These are phyloP conservation scores for Pogonomyrmex barbatus DNA, from an alignment of 1,140 invertebrate genomes.

Conservation along the genomic window DNA sequence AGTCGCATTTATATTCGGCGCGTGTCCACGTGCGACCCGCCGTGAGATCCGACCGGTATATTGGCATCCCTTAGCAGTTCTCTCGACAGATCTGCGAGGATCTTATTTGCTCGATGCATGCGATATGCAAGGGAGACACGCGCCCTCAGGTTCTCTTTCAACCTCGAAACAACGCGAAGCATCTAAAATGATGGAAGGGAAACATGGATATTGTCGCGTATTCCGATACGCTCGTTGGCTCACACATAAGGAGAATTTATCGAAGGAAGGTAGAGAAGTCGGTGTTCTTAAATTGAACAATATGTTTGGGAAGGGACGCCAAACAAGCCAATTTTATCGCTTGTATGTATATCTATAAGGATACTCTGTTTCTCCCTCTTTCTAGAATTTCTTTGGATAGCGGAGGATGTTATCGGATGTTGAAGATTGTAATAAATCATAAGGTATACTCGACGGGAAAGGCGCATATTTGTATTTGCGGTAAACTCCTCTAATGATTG, in stretches of 20 bases:
- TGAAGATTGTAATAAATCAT: conserved; percentile 32
- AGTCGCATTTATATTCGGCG: conserved; percentile 82
- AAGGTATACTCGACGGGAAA: conserved; percentile 2
- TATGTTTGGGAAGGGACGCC: not conserved
- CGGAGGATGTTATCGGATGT: conserved; percentile 17
- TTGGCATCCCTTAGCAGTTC: conserved; percentile 68
- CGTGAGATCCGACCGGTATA: conserved; percentile 70
- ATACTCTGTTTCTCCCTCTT: not conserved
- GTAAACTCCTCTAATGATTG: not conserved
- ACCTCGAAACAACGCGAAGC: conserved; percentile 72
- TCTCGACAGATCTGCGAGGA: conserved; percentile 34
- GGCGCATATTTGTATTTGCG: conserved; percentile 7
- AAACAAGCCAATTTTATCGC: conserved; percentile 43
- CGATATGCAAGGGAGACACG: conserved; percentile 39
- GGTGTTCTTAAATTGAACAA: conserved; percentile 40
- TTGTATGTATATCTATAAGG: not conserved
- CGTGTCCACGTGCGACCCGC: conserved; percentile 61
- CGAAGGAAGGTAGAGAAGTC: not conserved
- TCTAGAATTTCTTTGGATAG: not conserved
- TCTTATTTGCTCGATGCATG: conserved; percentile 51
- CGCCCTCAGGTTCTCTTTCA: conserved; percentile 30
- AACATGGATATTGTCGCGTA: conserved; percentile 64
- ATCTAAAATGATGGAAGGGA: conserved; percentile 74
- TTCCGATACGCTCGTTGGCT: conserved; percentile 60
- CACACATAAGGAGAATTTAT: conserved; percentile 69